Percentiles rank a stretch among this genome's conserved stretches.
Conservation (phyloP, 2,797 vertebrate species). For the Centropyge bicolor region DNA sequence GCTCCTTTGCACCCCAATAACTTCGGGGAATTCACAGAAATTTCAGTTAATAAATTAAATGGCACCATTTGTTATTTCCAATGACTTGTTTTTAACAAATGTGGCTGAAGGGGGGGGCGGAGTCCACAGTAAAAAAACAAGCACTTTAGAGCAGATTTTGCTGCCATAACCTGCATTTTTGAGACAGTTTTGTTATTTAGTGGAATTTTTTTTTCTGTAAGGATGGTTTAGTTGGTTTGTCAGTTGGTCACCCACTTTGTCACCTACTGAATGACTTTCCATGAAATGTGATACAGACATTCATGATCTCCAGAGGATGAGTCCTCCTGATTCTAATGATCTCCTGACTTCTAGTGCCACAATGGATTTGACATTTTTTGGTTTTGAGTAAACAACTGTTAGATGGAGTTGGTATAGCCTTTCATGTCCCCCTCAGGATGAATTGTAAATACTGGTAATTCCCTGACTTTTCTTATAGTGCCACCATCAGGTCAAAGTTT, state of each 20-base stretch:
- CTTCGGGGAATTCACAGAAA: conserved; percentile 55
- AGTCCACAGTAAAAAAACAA: conserved; percentile 14
- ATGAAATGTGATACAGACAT: neutral
- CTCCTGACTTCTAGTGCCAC: no score
- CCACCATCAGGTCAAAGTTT: neutral
- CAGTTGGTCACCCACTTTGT: neutral
- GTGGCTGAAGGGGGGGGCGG: no score
- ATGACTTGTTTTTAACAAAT: conserved; percentile 46
- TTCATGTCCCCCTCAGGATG: neutral
- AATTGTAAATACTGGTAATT: neutral
- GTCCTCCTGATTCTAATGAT: neutral
- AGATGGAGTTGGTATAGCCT: neutral
- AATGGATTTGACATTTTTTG: no score
- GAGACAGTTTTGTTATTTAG: neutral
- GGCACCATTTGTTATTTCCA: conserved; percentile 54
- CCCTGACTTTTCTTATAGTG: neutral
- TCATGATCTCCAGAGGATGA: conserved; percentile 21
- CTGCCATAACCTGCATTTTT: conserved; percentile 20
- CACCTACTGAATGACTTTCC: conserved; percentile 13
- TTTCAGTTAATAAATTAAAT: conserved; percentile 59
- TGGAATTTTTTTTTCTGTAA: neutral
- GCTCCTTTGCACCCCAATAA: conserved; percentile 35
- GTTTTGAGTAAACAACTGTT: neutral
- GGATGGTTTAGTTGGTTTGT: neutral
- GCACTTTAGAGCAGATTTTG: conserved; percentile 12